Evolutionary conservation across 2,113 vertebrate genomes (phyloP), one percentile per base, ranked within the genome.

Genomic region (Vicugna pacos): DNA sequence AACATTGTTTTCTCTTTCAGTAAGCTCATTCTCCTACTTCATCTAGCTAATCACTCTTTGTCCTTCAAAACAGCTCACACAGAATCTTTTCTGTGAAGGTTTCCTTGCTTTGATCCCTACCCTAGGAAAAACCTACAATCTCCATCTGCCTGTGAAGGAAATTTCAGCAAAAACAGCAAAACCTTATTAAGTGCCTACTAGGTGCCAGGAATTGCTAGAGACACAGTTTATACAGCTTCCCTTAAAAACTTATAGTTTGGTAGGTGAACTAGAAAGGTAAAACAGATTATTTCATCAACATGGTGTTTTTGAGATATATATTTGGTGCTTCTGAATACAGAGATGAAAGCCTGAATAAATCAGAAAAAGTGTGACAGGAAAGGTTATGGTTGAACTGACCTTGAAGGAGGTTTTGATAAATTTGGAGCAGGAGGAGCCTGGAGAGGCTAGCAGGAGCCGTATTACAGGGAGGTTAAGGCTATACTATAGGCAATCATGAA

Each of bases 141-240:
- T 32, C 69, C 54, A 82, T 65, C 62, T 69, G 54, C 28, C 32
- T 94, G 30, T 13, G n/a, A 92, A 73, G 69, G 69, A 48, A 81
- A 81, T 86, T 62, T 89, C 65, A 62, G 14, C 48, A 32, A 83
- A 90, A 90, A 85, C 89, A 73, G 35, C 3, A 90, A 94, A 94
- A 79, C 32, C 3, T 24, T 32, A 60, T 65, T 67, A 17, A 69
- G n/a, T 64, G 19, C 50, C 22, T 81, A 30, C 50, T 62, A 16
- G 48, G 48, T 81, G 58, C 9, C 58, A 64, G 75, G 26, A 92
- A 46, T 26, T 79, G 26, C 46, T 77, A 38, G 60, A 76, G 10
- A 62, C 24, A 87, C 10, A 62, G 13, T 24, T 89, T 69, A 69
- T 6, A 26, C 1, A 72, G 5, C 16, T 46, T 86, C 67, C 60